Evolutionary conservation across 2,113 vertebrate genomes (phyloP).

Genomic region (Toxotes chatareus): DNA sequence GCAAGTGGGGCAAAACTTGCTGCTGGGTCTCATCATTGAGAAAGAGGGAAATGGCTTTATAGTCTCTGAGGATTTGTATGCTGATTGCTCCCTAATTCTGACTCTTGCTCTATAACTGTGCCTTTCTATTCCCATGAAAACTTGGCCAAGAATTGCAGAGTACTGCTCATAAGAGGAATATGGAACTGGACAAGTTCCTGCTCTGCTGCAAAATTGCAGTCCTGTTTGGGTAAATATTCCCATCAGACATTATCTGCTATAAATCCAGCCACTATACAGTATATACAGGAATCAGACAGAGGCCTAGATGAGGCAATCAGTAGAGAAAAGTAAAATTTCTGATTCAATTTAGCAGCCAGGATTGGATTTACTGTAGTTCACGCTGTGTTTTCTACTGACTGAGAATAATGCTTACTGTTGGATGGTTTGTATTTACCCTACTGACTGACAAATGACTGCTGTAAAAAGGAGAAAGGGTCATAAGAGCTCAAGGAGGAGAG

Average conservation of each 20-base stretch:
- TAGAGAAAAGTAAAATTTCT: not conserved
- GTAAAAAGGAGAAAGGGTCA: not conserved
- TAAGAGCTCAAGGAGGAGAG: not conserved
- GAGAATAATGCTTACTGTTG: not conserved
- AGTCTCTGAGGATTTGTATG: constrained; percentile 78
- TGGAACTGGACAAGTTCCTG: constrained; percentile 62
- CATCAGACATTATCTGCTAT: constrained; percentile 27
- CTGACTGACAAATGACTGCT: constrained; percentile 4
- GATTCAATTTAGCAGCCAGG: not conserved
- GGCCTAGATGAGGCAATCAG: constrained; percentile 18
- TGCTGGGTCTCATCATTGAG: constrained; percentile 80
- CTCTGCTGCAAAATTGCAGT: constrained; percentile 41
- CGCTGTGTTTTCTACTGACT: not conserved
- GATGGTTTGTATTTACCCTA: constrained; percentile 2
- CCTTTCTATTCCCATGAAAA: constrained; percentile 79
- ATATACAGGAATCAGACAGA: constrained; percentile 1
- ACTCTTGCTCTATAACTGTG: constrained; percentile 59
- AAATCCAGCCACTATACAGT: constrained; percentile 8
- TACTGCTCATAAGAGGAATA: constrained; percentile 49
- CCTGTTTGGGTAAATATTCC: constrained; percentile 38
- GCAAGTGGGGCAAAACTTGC: constrained; percentile 58
- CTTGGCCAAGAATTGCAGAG: constrained; percentile 62
- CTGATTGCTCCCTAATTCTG: constrained; percentile 81
- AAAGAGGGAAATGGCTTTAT: constrained; percentile 74
- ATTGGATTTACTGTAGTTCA: not conserved